Percentiles rank a stretch among this genome's conserved stretches.
Evolutionary conservation across 2,888 invertebrate species (phyloP).

Genomic region (Agrilus mali): DNA sequence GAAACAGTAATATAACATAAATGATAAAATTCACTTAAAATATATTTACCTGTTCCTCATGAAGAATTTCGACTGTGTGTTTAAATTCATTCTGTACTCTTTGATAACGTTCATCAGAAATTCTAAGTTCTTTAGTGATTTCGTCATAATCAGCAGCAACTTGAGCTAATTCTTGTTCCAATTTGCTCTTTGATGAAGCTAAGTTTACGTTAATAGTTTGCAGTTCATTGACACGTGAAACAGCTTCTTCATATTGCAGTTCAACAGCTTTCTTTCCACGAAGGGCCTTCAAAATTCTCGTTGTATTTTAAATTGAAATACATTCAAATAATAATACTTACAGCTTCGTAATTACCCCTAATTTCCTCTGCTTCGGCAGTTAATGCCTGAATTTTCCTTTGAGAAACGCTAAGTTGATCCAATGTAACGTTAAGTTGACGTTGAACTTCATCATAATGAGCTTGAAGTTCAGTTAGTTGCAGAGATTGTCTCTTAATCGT

Average conservation of each 20-base stretch:
- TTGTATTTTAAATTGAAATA: not conserved
- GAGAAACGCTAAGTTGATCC: slow-evolving; percentile 83
- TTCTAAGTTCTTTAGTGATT: slow-evolving; percentile 87
- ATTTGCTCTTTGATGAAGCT: slow-evolving; percentile 84
- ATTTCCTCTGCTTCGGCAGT: slow-evolving; percentile 94
- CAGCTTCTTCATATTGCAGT: slow-evolving; percentile 80
- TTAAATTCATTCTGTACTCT: slow-evolving; percentile 84
- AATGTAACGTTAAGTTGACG: slow-evolving; percentile 91
- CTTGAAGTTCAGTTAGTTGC: slow-evolving; percentile 81
- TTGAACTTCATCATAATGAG: slow-evolving; percentile 93
- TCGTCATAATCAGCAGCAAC: slow-evolving; percentile 96
- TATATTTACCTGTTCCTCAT: slow-evolving; percentile 64
- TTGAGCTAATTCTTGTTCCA: slow-evolving; percentile 85
- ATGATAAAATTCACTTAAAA: no score
- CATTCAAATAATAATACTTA: slow-evolving; percentile 28
- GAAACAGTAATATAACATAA: no score
- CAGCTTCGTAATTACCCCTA: slow-evolving; percentile 77
- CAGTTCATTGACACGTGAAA: slow-evolving; percentile 86
- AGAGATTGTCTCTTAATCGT: slow-evolving; percentile 95
- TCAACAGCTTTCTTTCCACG: slow-evolving; percentile 87
- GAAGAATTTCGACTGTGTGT: slow-evolving; percentile 85
- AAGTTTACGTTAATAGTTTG: slow-evolving; percentile 92
- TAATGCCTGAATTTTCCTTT: slow-evolving; percentile 81
- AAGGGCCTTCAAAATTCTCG: slow-evolving; percentile 50
- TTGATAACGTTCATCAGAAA: slow-evolving; percentile 90